Evolutionary conservation across 2,888 invertebrate species (phyloP).

Genomic region (Elysia crispata): DNA sequence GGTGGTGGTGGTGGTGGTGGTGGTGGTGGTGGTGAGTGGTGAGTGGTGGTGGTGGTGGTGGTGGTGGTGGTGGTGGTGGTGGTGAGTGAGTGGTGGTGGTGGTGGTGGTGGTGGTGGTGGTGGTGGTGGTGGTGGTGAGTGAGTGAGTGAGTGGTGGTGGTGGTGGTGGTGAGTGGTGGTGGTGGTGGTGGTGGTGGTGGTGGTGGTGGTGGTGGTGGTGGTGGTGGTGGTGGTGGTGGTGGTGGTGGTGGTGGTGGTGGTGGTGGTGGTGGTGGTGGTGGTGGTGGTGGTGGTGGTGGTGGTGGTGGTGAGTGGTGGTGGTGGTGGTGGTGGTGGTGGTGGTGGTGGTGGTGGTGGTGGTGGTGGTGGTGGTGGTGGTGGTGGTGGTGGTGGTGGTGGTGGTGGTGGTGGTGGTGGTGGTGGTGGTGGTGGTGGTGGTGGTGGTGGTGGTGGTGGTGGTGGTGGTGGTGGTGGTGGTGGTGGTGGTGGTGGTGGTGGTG

Average conservation of each 20-base stretch:
- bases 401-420: no score
- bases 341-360: slow-evolving; percentile 12
- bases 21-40: no score
- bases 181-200: background rate
- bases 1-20: no score
- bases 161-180: no score
- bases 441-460: background rate
- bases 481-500: background rate
- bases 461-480: background rate
- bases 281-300: slow-evolving; percentile 14
- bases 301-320: no score
- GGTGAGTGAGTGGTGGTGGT: no score
- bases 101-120: background rate
- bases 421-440: background rate
- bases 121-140: no score
- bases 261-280: slow-evolving; percentile 10
- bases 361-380: slow-evolving; percentile 12
- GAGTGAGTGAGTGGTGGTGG: no score
- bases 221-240: background rate
- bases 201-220: background rate
- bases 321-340: slow-evolving; percentile 14
- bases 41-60: no score
- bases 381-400: slow-evolving; percentile 13
- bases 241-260: no score
- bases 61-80: no score